A percentile compares a stretch with the other conserved stretches of the same genome.
Conservation (phyloP, 2,888 invertebrate species). For the Troides aeacus region DNA sequence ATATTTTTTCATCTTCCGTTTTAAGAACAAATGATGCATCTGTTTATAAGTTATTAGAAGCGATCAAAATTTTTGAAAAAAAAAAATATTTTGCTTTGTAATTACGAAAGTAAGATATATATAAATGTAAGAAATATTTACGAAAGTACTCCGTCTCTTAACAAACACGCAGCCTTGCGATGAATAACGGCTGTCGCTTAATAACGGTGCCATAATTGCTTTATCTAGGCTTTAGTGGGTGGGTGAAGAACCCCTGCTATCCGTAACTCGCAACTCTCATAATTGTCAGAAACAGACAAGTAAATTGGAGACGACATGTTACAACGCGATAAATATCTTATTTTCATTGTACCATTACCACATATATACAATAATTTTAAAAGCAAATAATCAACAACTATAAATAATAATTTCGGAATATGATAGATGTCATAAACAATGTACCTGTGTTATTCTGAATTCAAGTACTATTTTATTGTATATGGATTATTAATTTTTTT, state of each 20-base stretch:
- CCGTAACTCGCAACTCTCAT: slow-evolving; percentile 67
- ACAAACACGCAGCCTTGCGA: slow-evolving; percentile 59
- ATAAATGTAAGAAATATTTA: slow-evolving; percentile 35
- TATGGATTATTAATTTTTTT: neutral
- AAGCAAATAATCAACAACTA: too few relatives aligned
- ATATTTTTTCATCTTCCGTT: too few relatives aligned
- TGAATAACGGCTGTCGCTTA: slow-evolving; percentile 73
- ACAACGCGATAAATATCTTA: neutral
- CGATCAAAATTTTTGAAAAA: too few relatives aligned
- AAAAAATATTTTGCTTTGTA: too few relatives aligned
- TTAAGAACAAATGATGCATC: too few relatives aligned
- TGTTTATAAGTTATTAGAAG: too few relatives aligned
- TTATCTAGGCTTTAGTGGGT: slow-evolving; percentile 65
- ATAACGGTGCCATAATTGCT: slow-evolving; percentile 71
- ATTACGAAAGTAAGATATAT: too few relatives aligned
- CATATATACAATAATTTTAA: too few relatives aligned
- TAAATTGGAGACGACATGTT: slow-evolving; percentile 9
- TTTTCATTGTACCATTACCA: neutral
- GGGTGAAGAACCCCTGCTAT: slow-evolving; percentile 55
- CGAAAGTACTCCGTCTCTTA: slow-evolving; percentile 33
- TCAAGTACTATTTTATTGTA: too few relatives aligned
- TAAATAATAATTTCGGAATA: too few relatives aligned
- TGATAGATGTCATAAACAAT: too few relatives aligned
- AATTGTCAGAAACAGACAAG: slow-evolving; percentile 65
- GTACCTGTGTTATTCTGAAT: too few relatives aligned